Evolutionary conservation across 2,113 vertebrate species (phyloP), one percentile per base, ranked within the genome.

Genomic region (Isichthys henryi): DNA sequence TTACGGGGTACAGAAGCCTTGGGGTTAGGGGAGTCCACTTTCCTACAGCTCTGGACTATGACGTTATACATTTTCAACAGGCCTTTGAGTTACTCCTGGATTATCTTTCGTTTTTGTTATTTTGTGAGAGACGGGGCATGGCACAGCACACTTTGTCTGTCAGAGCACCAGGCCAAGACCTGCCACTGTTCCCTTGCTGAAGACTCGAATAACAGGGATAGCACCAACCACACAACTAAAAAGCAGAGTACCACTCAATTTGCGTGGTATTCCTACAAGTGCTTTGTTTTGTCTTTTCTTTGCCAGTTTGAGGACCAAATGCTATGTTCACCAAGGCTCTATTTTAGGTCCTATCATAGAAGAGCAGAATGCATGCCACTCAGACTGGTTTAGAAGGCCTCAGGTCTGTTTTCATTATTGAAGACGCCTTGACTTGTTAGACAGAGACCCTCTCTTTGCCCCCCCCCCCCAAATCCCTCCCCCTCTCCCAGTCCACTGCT

Each of bases 401-500:
- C 74, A 46, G 84, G 62, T 90, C 84, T 77, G 89, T 90, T 90
- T 92, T 93, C 92, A 92, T 91, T 43, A 91, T 91, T 92, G 92
- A 84, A 90, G 87, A 88, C 90, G 50, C 70, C 66, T 52, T 53
- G 62, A 88, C 82, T 35, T 80, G 49, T 86, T 86, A 80, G 80
- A 35, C 86, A 49, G 43, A 39, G 27, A 1, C 49, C 70, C 43
- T 10, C 3, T 8, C 49, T 46, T 45, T 35, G 5, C 66, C 39
- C 50, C 49, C 45, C 89, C 74, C 35, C 66, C 87, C 58, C 39
- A 43, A 35, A 85, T 90, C 86, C 82, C 84, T 87, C 88, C 89
- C 89, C 88, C 93, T 91, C 90, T 91, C 91, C 92, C 84, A 43
- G 10, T 53, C 53, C 27, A 52, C 83, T 94, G 95, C 96, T 96